Evolutionary conservation across 2,797 vertebrate species (phyloP).

Genomic region (Typhlichthys subterraneus): DNA sequence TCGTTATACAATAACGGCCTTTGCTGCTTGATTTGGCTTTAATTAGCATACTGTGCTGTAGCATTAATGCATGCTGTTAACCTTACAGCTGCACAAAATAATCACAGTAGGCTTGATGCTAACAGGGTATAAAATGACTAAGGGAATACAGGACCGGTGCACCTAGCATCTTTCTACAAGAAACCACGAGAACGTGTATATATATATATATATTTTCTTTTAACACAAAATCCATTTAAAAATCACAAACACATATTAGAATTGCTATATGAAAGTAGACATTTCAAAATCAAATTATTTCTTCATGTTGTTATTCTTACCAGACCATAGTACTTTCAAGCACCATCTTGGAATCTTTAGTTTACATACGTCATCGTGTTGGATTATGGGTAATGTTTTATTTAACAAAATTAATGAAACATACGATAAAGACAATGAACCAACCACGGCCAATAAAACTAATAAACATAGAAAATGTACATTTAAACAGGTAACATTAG

Average conservation of each 20-base stretch:
- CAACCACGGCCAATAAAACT: neutral
- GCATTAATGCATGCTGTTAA: neutral
- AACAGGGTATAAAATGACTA: slow-evolving; percentile 49
- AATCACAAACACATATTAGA: neutral
- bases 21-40: too few species aligned
- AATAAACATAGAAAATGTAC: neutral
- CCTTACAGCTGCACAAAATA: too few species aligned
- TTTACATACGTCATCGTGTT: slow-evolving; percentile 27
- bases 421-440: neutral
- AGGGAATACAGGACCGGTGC: slow-evolving; percentile 28
- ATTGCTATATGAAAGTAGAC: too few species aligned
- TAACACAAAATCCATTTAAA: neutral
- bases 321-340: slow-evolving; percentile 97
- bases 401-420: neutral
- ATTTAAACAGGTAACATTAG: neutral
- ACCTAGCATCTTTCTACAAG: neutral
- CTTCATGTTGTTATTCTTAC: slow-evolving; percentile 75
- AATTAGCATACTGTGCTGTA: too few species aligned
- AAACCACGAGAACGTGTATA: neutral
- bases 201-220: neutral
- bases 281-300: neutral
- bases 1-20: neutral
- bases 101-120: slow-evolving; percentile 15
- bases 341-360: slow-evolving; percentile 83
- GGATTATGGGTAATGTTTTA: slow-evolving; percentile 62